These are phyloP conservation scores for Lordiphosa clarofinis DNA, from an alignment of 1,140 invertebrate genomes.

Conservation along the genomic window DNA sequence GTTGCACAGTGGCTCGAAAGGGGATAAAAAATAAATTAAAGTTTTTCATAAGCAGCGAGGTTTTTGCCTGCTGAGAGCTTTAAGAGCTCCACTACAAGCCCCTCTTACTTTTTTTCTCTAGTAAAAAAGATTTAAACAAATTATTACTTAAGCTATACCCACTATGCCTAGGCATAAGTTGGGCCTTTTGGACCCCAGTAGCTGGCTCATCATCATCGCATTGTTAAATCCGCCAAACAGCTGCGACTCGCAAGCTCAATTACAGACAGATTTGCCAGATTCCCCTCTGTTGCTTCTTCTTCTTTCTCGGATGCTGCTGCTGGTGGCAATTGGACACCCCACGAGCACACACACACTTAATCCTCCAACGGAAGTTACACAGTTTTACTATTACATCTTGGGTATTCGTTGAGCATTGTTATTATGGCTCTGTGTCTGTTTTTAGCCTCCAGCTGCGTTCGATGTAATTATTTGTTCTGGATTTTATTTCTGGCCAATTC, in stretches of 20 bases:
- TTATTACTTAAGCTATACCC: not conserved
- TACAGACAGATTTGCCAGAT: constrained; percentile 36
- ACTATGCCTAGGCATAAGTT: not conserved
- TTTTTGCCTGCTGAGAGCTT: no score
- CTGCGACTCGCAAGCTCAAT: constrained; percentile 47
- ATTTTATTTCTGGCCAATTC: constrained; percentile 21
- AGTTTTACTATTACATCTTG: constrained; percentile 15
- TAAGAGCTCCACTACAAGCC: no score
- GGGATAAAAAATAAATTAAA: not conserved
- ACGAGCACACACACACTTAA: constrained; percentile 4
- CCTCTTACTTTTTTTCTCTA: no score
- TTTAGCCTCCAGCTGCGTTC: constrained; percentile 12
- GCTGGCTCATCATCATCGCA: constrained; percentile 52
- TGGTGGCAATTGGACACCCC: constrained; percentile 21
- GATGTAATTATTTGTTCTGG: constrained; percentile 32
- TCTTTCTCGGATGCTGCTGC: constrained; percentile 5
- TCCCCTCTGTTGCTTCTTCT: not conserved
- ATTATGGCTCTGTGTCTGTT: not conserved
- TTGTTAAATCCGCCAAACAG: constrained; percentile 48
- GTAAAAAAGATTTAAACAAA: no score
- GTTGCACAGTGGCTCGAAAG: constrained; percentile 6
- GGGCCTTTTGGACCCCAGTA: constrained; percentile 3
- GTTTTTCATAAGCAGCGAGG: no score
- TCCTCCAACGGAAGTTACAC: constrained; percentile 24
- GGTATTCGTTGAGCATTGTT: constrained; percentile 7